These are phyloP conservation scores for Lepidothrix coronata DNA, from an alignment of 2,113 vertebrate genomes.

Conservation along the genomic window DNA sequence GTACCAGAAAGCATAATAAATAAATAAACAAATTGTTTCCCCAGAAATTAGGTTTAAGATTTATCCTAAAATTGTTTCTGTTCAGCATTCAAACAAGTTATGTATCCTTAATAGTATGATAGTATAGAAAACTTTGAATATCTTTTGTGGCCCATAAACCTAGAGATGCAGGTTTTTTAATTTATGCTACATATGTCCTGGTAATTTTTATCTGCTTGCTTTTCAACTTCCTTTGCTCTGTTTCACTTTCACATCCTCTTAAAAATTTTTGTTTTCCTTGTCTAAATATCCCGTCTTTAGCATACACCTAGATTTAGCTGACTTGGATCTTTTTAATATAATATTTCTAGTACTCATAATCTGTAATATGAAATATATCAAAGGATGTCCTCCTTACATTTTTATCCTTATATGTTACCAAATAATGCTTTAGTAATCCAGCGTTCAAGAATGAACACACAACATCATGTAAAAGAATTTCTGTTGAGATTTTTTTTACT, in stretches of 20 bases:
- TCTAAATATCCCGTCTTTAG: neutral
- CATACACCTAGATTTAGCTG: neutral
- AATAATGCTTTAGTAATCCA: neutral
- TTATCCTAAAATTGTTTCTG: neutral
- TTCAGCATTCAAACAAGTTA: neutral
- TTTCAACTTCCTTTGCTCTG: neutral
- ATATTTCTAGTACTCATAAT: neutral
- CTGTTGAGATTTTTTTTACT: neutral
- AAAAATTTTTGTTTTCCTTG: neutral
- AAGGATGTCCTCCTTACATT: neutral
- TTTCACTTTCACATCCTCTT: neutral
- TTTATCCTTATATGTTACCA: neutral
- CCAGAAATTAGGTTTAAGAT: neutral
- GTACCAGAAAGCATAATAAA: neutral
- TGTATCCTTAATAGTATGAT: neutral
- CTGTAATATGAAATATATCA: neutral
- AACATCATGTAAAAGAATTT: neutral
- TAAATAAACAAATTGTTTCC: neutral
- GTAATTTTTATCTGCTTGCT: neutral
- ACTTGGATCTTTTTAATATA: neutral
- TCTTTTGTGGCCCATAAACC: no score
- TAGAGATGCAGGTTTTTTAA: neutral
- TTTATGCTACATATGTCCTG: neutral
- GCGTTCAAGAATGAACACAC: neutral
- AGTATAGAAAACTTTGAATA: neutral